These are phyloP conservation scores for Montipora capitata DNA, from an alignment of 92 coral and sea anemone species.

Conservation along the genomic window DNA sequence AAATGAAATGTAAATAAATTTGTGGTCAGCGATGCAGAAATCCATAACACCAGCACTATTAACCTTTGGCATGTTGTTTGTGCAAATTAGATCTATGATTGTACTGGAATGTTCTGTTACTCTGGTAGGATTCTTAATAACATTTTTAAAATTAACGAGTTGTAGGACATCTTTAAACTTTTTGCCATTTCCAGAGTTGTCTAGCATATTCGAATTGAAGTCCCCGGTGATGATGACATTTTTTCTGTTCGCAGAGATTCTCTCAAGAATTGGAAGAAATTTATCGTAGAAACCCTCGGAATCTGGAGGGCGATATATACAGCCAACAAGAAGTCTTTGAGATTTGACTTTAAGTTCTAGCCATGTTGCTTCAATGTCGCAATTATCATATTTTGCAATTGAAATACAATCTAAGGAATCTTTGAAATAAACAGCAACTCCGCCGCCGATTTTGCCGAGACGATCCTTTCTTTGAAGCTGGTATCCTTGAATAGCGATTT, in stretches of 20 bases:
- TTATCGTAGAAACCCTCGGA: too few relatives aligned
- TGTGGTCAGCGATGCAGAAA: conserved; percentile 43
- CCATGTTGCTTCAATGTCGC: too few relatives aligned
- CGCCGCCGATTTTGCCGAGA: too few relatives aligned
- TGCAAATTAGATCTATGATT: conserved; percentile 21
- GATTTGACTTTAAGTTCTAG: too few relatives aligned
- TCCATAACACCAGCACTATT: conserved; percentile 29
- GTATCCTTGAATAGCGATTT: background rate
- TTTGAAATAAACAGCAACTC: background rate
- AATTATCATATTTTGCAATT: conserved; percentile 3
- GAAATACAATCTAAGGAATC: conserved; percentile 18
- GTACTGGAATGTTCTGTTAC: conserved; percentile 8
- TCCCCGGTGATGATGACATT: conserved; percentile 43
- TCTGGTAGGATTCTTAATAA: conserved; percentile 15
- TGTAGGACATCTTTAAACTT: conserved; percentile 14
- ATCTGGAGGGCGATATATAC: too few relatives aligned
- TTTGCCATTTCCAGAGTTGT: too few relatives aligned
- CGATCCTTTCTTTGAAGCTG: too few relatives aligned
- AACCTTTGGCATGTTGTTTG: conserved; percentile 16
- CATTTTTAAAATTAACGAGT: conserved; percentile 20
- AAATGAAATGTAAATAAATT: conserved; percentile 19
- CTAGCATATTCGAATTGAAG: too few relatives aligned
- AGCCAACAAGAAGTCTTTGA: too few relatives aligned
- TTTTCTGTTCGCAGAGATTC: background rate
- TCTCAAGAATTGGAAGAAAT: conserved; percentile 15